These are phyloP conservation scores for Heterotilapia buettikoferi DNA, from an alignment of 2,113 vertebrate species.

Conservation along the genomic window DNA sequence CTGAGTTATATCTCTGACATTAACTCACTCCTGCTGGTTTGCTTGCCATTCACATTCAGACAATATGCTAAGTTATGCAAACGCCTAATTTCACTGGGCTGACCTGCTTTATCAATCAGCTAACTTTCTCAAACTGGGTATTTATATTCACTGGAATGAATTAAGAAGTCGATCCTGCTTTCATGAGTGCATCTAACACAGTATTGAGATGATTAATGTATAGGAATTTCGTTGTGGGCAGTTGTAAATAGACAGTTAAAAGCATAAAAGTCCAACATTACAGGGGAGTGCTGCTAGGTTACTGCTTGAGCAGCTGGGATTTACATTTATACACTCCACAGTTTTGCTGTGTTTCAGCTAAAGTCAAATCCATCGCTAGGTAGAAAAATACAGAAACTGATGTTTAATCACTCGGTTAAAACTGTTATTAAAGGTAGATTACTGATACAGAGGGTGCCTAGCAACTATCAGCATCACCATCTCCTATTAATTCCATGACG, in stretches of 20 bases:
- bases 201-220: not conserved
- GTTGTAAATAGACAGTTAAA: not conserved
- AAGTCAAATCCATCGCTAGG: not conserved
- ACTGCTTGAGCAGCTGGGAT: not conserved
- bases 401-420: conserved; percentile 7
- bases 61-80: not conserved
- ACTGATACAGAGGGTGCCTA: conserved; percentile 51
- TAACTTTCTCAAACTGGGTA: not conserved
- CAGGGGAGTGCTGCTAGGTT: not conserved
- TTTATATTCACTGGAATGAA: not conserved
- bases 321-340: not conserved
- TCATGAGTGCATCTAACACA: not conserved
- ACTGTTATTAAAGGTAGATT: conserved; percentile 35
- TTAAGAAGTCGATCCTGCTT: not conserved
- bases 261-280: not conserved
- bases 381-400: not conserved
- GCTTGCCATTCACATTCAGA: not conserved
- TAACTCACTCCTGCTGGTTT: conserved; percentile 13
- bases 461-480: conserved; percentile 65
- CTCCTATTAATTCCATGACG: conserved; percentile 59
- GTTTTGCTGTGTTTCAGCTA: not conserved
- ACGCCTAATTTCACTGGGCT: not conserved
- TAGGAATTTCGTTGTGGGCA: not conserved
- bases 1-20: conserved; percentile 37
- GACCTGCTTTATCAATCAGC: not conserved